A percentile compares a stretch with the other conserved stretches of the same genome.
These are phyloP conservation scores for Nymphalis urticae DNA, from an alignment of 2,888 invertebrate genomes.

Conservation along the genomic window DNA sequence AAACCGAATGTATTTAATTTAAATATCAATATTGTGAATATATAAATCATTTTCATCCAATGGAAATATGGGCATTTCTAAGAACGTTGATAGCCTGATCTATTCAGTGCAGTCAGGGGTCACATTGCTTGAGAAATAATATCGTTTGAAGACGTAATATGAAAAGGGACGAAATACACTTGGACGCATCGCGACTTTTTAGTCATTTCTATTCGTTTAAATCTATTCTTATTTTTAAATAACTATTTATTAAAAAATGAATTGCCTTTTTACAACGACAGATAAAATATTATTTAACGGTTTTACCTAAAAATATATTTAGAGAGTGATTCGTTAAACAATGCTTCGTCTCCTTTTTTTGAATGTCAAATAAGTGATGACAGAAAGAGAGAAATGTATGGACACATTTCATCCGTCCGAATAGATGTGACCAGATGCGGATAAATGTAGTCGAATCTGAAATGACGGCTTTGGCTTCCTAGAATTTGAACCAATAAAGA, in stretches of 20 bases:
- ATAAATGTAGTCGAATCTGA: conserved; percentile 20
- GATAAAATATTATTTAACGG: too few species aligned
- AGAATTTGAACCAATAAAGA: conserved; percentile 41
- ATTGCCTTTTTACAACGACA: too few species aligned
- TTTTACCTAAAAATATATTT: too few species aligned
- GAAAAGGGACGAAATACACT: conserved; percentile 18
- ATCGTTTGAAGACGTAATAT: conserved; percentile 34
- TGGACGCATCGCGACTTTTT: conserved; percentile 8
- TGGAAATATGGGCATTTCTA: conserved; percentile 28
- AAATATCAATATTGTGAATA: conserved; percentile 22
- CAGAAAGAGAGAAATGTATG: too few species aligned
- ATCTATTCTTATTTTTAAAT: too few species aligned
- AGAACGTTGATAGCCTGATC: conserved; percentile 35
- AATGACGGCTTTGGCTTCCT: conserved; percentile 26
- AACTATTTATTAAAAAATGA: too few species aligned
- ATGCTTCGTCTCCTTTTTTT: too few species aligned
- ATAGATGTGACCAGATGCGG: conserved; percentile 13
- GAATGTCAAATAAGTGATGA: too few species aligned
- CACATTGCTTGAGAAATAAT: conserved; percentile 37
- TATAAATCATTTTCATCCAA: conserved; percentile 33
- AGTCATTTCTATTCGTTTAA: neutral
- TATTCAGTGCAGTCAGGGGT: conserved; percentile 40
- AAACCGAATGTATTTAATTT: conserved; percentile 7
- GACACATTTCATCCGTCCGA: neutral
- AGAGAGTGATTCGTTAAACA: too few species aligned